Evolutionary conservation across 2,797 vertebrate species (phyloP), one percentile per base, ranked within the genome.

Genomic region (Xenentodon cancila): DNA sequence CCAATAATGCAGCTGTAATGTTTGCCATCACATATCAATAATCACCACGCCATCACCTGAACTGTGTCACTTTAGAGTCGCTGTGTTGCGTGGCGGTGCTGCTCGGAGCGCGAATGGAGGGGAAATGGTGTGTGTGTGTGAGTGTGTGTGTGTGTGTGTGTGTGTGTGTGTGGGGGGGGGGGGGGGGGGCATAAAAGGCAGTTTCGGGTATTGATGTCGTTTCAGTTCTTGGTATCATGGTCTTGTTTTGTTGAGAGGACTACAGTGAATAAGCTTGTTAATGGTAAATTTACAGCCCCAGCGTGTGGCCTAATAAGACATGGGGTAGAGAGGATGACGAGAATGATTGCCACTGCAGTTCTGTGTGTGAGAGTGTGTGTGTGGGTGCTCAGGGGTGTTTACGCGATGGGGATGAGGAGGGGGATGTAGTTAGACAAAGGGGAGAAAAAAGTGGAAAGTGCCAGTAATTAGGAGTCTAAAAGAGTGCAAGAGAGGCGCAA

Each of bases 221-320:
- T 72, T 87, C 85, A 93, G 82, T 89, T 89, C 89, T 86, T 81
- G 85, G 82, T 82, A 82, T 84, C 80, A 77, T 75, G 79, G 81
- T 87, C 81, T 80, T 88, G 88, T 91, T 91, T 86, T 88, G 88
- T 88, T 71, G 79, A 85, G 84, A 86, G 78, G 83, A 81, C 77
- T 63, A 77, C 84, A 85, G 84, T 92, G 90, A 91, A 91, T 89
- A 81, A 78, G 83, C 86, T 89, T 81, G 87, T 92, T 91, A 91
- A 91, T 88, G 81, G 80, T 84, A 80, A 92, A 93, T 92, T 91
- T 92, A 92, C 90, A 91, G 80, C 90, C 90, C 22, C 89, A 91
- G 90, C 91, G 93, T 90, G 92, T 82, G 89, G 84, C 81, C 82
- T 65, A 84, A 91, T 88, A 91, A 91, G 92, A 83, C 86, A 80